Evolutionary conservation across 2,888 invertebrate genomes (phyloP).

Genomic region (Gastrophysa polygoni): DNA sequence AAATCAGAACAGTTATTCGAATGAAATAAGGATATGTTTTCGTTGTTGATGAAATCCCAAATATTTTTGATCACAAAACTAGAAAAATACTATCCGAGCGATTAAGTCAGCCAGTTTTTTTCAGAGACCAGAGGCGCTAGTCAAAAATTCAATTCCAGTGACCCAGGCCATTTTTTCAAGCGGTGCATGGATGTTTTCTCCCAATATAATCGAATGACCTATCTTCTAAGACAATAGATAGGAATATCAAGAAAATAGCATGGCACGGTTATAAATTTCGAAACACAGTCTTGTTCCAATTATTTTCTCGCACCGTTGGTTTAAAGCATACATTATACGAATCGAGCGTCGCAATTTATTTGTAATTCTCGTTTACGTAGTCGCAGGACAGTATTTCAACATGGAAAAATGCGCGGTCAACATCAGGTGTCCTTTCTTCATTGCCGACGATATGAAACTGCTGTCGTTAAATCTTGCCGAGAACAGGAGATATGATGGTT

Average conservation of each 20-base stretch:
- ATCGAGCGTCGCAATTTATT: conserved; percentile 52
- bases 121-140: too few species aligned
- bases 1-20: too few species aligned
- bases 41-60: too few species aligned
- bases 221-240: conserved; percentile 19
- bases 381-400: conserved; percentile 30
- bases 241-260: conserved; percentile 22
- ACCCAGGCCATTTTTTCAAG: too few species aligned
- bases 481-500: neutral
- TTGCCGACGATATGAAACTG: conserved; percentile 1
- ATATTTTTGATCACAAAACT: too few species aligned
- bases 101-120: too few species aligned
- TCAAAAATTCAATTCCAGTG: too few species aligned
- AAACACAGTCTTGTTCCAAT: conserved; percentile 59
- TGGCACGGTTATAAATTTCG: conserved; percentile 53
- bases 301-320: conserved; percentile 59
- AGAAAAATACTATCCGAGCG: too few species aligned
- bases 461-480: neutral
- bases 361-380: conserved; percentile 43
- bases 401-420: neutral
- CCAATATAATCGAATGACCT: neutral
- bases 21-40: too few species aligned
- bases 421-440: conserved; percentile 17
- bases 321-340: conserved; percentile 57
- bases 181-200: neutral